Conservation (phyloP, 2,113 vertebrate genomes). For the Cyanoderma ruficeps region DNA sequence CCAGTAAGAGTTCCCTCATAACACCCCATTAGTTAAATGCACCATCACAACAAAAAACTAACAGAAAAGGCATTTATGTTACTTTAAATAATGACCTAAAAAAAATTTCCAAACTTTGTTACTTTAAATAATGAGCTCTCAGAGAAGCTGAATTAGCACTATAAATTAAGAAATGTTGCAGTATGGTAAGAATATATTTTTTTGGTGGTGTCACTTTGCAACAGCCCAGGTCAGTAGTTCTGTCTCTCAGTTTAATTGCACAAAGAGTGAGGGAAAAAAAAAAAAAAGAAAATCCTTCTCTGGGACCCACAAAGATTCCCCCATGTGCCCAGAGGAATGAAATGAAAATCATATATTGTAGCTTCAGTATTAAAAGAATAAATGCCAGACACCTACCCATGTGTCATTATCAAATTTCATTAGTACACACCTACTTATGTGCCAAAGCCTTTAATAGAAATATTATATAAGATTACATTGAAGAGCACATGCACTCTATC, state of each 20-base stretch:
- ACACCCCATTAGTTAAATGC: conserved; percentile 42
- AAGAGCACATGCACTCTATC: background rate
- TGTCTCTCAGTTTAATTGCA: background rate
- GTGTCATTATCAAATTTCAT: background rate
- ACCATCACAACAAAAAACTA: conserved; percentile 40
- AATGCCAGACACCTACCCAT: background rate
- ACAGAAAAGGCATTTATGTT: background rate
- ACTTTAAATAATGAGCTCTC: conserved; percentile 49
- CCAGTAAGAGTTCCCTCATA: conserved; percentile 27
- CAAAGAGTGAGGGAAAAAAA: background rate
- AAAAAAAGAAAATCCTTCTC: background rate
- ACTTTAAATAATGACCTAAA: background rate
- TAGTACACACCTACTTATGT: background rate
- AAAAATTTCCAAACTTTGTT: background rate
- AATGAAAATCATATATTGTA: background rate
- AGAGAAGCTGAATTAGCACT: background rate
- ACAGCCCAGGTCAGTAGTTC: background rate
- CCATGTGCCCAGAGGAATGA: background rate
- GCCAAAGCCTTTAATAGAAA: background rate
- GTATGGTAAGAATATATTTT: background rate
- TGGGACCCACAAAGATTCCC: background rate
- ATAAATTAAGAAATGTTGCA: background rate
- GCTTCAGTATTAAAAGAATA: background rate
- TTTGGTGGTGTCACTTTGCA: background rate
- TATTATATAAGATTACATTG: background rate